These are phyloP conservation scores for Brachyrhaphis roseni DNA, from an alignment of 2,797 vertebrate genomes.

Conservation along the genomic window DNA sequence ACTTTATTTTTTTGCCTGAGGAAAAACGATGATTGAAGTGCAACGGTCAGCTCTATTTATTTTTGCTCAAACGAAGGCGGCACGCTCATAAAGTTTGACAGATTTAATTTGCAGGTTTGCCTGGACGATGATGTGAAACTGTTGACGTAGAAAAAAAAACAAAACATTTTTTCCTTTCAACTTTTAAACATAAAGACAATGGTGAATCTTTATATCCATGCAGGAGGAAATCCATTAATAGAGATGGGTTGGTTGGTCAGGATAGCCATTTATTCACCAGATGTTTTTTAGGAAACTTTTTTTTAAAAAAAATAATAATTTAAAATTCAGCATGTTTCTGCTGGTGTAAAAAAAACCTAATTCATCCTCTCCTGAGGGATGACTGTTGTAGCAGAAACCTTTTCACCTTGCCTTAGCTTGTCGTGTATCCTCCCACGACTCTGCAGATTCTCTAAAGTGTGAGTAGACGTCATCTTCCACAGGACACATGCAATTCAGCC, in stretches of 20 bases:
- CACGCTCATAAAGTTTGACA: not conserved
- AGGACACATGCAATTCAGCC: conserved; percentile 2
- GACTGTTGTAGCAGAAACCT: not conserved
- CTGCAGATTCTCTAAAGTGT: not conserved
- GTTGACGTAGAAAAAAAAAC: not conserved
- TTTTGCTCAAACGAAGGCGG: not conserved
- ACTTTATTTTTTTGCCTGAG: not conserved
- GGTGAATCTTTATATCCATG: not conserved
- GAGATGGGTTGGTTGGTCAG: conserved; percentile 7
- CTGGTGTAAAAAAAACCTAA: not conserved
- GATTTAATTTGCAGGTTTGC: conserved; percentile 2
- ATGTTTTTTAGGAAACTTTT: not conserved
- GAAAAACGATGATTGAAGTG: not conserved
- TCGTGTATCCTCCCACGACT: not conserved
- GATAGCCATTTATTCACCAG: not conserved
- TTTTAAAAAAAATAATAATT: not conserved
- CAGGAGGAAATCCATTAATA: conserved; percentile 1
- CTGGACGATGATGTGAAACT: not conserved
- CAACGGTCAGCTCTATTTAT: not conserved
- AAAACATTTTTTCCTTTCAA: not conserved
- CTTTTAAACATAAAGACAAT: not conserved
- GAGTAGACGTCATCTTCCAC: not conserved
- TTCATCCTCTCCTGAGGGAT: not conserved
- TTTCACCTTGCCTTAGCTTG: not conserved
- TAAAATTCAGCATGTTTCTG: not conserved